Base-by-base conservation (phyloP, 1,140 invertebrate species). In the Chionoecetes opilio region DNA sequence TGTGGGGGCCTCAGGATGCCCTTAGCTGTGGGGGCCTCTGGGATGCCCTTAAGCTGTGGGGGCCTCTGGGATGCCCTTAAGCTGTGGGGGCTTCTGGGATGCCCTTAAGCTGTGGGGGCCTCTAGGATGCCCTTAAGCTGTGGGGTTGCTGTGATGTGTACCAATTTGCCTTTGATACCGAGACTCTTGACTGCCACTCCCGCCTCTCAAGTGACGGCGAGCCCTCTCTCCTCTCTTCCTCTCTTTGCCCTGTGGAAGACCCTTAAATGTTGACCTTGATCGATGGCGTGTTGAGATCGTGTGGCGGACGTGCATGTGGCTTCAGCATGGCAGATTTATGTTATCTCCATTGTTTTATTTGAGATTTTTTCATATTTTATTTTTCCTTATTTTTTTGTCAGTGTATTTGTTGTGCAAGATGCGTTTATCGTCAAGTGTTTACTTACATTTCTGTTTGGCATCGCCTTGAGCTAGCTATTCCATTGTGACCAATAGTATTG, bases 161-260 rank as follows among this genome's bases (percentile, higher is more conserved):
- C 63, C 63, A 75, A 75, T n/a, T 75, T 75, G 63, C 63, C 0
- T 29, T 37, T 38, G 29, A 89, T 3, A 46, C 37, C 17, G 41
- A 89, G 87, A 88, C n/a, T 87, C 32, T 85, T 87, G 34, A n/a
- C 87, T 89, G 37, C 41, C 87, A 0, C 35, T 89, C 31, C n/a
- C 21, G 17, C 41, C 29, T 9, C 46, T 46, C 41, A 1, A 14
- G 46, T 53, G 46, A 3, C 21, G 46, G 46, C 9, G 46, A 17
- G 87, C 41, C 86, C 34, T 5, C 11, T 14, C 46, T 46, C 31
- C 34, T 90, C 11, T 46, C 88, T 90, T 17, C 9, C 88, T 11
- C 88, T 46, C 88, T 26, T 29, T 41, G 11, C 31, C n/a, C n/a
- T n/a, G n/a, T n/a, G n/a, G n/a, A n/a, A n/a, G 41, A 14, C 63